A percentile compares a stretch with the other conserved stretches of the same genome.
Evolutionary conservation across 2,113 vertebrate genomes (phyloP).

Genomic region (Rutilus rutilus): DNA sequence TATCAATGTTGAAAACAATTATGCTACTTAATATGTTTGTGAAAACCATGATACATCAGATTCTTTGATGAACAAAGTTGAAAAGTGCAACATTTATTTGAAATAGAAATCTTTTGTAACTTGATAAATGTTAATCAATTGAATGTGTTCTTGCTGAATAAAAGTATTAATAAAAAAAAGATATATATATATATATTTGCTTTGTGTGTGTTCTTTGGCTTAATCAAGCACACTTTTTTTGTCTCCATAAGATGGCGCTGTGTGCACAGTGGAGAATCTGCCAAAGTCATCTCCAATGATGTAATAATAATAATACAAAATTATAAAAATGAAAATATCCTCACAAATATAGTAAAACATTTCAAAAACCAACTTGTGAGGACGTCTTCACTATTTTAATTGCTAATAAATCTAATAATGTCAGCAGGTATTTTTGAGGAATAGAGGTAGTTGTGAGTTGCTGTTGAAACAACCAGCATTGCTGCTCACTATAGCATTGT

Average conservation of each 20-base stretch:
- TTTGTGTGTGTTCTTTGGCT: neutral
- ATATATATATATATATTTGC: too few relatives aligned
- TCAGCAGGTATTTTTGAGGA: neutral
- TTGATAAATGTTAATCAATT: too few relatives aligned
- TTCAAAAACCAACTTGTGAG: neutral
- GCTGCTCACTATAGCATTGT: neutral
- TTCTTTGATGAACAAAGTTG: neutral
- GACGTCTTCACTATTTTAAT: neutral
- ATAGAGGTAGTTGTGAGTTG: neutral
- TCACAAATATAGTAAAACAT: neutral
- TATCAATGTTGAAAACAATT: neutral
- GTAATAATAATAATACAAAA: too few relatives aligned
- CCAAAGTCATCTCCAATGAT: neutral
- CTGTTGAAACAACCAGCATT: neutral
- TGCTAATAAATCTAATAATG: neutral
- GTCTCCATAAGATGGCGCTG: slow-evolving; percentile 48
- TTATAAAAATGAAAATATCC: neutral
- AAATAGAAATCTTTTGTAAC: neutral
- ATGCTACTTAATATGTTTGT: neutral
- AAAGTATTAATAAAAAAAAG: too few relatives aligned
- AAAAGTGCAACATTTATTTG: neutral
- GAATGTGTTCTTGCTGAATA: too few relatives aligned
- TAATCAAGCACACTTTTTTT: neutral
- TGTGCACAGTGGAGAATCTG: slow-evolving; percentile 23
- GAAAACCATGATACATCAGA: neutral